Base-by-base conservation (phyloP, 2,113 vertebrate species). In the cat (Felis catus) region DNA sequence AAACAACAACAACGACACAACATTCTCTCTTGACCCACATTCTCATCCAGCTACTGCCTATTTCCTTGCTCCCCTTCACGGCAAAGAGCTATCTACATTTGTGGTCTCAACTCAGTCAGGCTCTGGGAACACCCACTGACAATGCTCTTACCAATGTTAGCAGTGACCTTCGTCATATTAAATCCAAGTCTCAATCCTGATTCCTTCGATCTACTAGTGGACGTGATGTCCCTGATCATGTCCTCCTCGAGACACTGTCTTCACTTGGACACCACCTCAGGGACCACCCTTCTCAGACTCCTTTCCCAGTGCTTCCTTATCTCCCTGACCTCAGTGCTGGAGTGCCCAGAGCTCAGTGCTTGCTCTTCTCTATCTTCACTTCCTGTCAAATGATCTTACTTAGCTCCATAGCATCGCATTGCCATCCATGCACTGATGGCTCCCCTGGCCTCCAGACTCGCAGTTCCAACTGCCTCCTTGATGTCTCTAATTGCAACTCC, bases 381-480 rank as follows among this genome's bases (percentile, higher is more conserved):
- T 45, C 39, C 45, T 13, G 5, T 21, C 18, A 39, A 1, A 10
- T 41, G 58, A 39, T 19, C 41, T 19, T n/a, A 14, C 41, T 27
- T 9, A 6, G 65, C 65, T 25, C 33, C 71, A 18, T 3, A 31
- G 31, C 31, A 4, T 79, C 12, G n/a, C 7, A n/a, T 18, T 14
- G 4, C 55, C 15, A 19, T 27, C 58, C 33, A 31, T 1, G 27
- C 16, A 29, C 31, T 19, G 10, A 51, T 2, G 33, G 29, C 6
- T 53, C 5, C 45, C 13, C 33, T 9, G 13, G 9, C 45, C 16
- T 23, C 58, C 23, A 53, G 33, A 31, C 21, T 73, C 9, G 4
- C 4, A 13, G 2, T 23, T n/a, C 31, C 53, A 18, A 1, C 5
- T 39, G 58, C 16, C n/a, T 65, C 33, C 1, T 1, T 7, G 27